phyloP scores from a whole-genome alignment of 2,888 invertebrate species.

The Liposcelis brunnea region DNA sequence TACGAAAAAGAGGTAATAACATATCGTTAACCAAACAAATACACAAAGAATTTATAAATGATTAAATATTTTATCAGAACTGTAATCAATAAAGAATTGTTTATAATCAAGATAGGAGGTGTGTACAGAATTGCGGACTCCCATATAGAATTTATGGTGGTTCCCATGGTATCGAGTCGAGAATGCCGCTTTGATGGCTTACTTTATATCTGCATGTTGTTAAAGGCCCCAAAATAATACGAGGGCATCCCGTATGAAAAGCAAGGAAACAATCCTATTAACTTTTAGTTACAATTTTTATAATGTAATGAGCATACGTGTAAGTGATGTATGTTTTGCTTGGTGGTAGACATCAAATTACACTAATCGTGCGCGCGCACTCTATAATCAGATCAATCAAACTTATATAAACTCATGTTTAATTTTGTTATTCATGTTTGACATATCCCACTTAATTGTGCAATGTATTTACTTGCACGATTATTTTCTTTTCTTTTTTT shows the following conservation, averaged over 20 bases:
- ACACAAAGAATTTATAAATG: too few species aligned
- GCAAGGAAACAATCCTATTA: too few species aligned
- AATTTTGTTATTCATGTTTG: constrained; percentile 8
- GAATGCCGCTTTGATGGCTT: constrained; percentile 1
- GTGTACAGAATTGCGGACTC: constrained; percentile 5
- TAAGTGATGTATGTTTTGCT: constrained; percentile 7
- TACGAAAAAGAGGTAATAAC: too few species aligned
- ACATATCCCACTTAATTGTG: constrained; percentile 8
- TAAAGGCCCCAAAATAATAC: too few species aligned
- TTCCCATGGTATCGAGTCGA: background rate
- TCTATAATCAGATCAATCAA: constrained; percentile 9
- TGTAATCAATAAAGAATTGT: constrained; percentile 1
- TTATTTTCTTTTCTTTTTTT: too few species aligned
- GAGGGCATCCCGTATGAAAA: too few species aligned
- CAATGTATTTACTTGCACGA: too few species aligned
- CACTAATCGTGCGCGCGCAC: constrained; percentile 8
- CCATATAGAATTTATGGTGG: background rate
- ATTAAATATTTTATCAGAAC: constrained; percentile 8
- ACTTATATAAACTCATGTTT: constrained; percentile 7
- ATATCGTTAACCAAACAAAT: too few species aligned
- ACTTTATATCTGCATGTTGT: constrained; percentile 1
- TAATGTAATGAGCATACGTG: constrained; percentile 4
- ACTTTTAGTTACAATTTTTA: too few species aligned
- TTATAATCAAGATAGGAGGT: constrained; percentile 6
- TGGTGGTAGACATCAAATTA: constrained; percentile 7